phyloP scores from a whole-genome alignment of 1,140 invertebrate genomes.

The Achroia grisella region DNA sequence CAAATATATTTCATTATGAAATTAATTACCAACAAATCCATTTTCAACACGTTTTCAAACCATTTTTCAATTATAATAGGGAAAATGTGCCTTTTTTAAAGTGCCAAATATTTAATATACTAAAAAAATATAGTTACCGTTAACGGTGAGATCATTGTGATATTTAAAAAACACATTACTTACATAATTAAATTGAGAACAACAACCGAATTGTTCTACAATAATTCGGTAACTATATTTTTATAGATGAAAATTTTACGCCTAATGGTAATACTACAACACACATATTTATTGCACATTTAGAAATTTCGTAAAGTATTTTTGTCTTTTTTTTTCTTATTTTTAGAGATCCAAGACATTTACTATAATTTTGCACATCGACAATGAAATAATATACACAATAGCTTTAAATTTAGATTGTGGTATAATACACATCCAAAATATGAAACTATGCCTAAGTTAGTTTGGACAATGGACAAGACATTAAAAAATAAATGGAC shows the following conservation, averaged over 20 bases:
- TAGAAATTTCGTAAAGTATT: constrained; percentile 72
- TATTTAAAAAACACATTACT: constrained; percentile 34
- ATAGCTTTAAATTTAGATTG: constrained; percentile 65
- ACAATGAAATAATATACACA: constrained; percentile 71
- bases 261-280: constrained; percentile 73
- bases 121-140: constrained; percentile 51
- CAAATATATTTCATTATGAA: constrained; percentile 76
- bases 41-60: constrained; percentile 71
- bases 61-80: constrained; percentile 68
- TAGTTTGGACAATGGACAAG: constrained; percentile 69
- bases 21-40: constrained; percentile 76
- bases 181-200: constrained; percentile 30
- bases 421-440: constrained; percentile 70
- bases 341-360: constrained; percentile 73
- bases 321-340: constrained; percentile 68
- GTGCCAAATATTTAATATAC: constrained; percentile 67
- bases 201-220: constrained; percentile 29
- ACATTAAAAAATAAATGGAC: constrained; percentile 58
- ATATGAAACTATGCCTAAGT: constrained; percentile 69
- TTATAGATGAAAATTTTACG: constrained; percentile 58
- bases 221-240: constrained; percentile 47
- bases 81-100: constrained; percentile 71
- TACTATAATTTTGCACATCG: constrained; percentile 73
- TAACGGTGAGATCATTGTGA: constrained; percentile 58
- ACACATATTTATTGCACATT: constrained; percentile 76